Evolutionary conservation across 2,113 vertebrate species (phyloP), one percentile per base, ranked within the genome.

Genomic region (Nycticebus coucang): DNA sequence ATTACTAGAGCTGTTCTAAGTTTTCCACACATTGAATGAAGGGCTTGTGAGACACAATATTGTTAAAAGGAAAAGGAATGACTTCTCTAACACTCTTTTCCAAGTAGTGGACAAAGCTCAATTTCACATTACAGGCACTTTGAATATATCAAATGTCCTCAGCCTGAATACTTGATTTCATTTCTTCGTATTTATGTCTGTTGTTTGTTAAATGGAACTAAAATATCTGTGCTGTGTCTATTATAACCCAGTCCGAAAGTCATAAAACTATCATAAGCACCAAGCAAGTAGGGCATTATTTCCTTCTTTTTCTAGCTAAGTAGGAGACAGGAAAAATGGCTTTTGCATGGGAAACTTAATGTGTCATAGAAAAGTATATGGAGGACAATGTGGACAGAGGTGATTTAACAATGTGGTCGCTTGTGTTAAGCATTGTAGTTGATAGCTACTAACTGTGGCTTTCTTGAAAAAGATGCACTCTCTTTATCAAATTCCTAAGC

Each of bases 201-300:
- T 45, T 28, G 57, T 74, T 80, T 91, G 66, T 93, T 28, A 89
- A 93, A 69, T 62, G 66, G 55, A 92, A 84, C 95, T 62, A 74
- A 85, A 57, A n/a, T 64, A 28, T 21, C 15, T 74, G 5, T 60
- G 7, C 37, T 53, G 55, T 15, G 19, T 33, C 17, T 77, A 30
- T 85, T 35, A 85, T 68, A 82, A 82, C 3, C 10, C 82, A 37
- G 62, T 11, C 59, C 7, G 79, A 90, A 82, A 85, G 33, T 14
- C 60, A 9, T 50, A 64, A 91, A 22, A 17, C 11, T 64, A 41
- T 59, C 59, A 19, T 92, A 64, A 87, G 26, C 72, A 37, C 53
- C 37, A 68, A 21, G 35, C 33, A 68, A 71, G 77, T 28, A 64
- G 24, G 33, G 50, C 45, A 13, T 75, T 55, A 13, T 60, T 83